A percentile compares a stretch with the other conserved stretches of the same genome.
These are phyloP conservation scores for Drosophila mimetica DNA, from an alignment of 2,888 invertebrate genomes.

Conservation along the genomic window DNA sequence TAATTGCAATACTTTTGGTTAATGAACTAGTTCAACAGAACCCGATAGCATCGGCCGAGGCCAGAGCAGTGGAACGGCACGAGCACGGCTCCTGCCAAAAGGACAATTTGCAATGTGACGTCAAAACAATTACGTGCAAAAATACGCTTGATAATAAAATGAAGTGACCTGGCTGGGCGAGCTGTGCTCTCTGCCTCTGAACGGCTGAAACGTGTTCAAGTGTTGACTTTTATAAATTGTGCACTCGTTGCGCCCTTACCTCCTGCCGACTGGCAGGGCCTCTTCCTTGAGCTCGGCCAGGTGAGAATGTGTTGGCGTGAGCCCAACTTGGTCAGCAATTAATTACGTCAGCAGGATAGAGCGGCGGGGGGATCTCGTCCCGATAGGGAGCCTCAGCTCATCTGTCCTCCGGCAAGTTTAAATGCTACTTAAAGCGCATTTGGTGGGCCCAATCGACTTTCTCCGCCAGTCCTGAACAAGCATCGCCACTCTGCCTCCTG, in stretches of 20 bases:
- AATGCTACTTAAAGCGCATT: conserved; percentile 62
- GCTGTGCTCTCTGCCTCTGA: conserved; percentile 29
- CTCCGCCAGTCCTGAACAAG: background rate
- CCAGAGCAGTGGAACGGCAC: background rate
- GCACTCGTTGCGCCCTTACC: conserved; percentile 59
- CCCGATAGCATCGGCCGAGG: conserved; percentile 16
- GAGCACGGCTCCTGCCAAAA: conserved; percentile 44
- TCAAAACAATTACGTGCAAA: conserved; percentile 77
- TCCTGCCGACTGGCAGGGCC: background rate
- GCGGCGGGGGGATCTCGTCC: background rate
- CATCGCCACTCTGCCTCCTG: conserved; percentile 1
- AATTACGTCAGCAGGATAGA: conserved; percentile 59
- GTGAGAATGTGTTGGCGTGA: conserved; percentile 50
- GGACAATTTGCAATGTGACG: conserved; percentile 75
- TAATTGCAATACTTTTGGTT: conserved; percentile 63
- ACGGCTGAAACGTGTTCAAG: conserved; percentile 74
- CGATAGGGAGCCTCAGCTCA: conserved; percentile 23
- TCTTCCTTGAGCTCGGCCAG: conserved; percentile 21
- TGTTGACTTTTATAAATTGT: conserved; percentile 80
- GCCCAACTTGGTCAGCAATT: conserved; percentile 75
- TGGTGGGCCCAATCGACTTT: conserved; percentile 36
- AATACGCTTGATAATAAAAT: conserved; percentile 79
- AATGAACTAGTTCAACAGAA: conserved; percentile 59
- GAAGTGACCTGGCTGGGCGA: conserved; percentile 56
- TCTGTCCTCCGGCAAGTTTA: conserved; percentile 47